Conservation (phyloP, 2,888 invertebrate species). For the Tubulanus polymorphus region DNA sequence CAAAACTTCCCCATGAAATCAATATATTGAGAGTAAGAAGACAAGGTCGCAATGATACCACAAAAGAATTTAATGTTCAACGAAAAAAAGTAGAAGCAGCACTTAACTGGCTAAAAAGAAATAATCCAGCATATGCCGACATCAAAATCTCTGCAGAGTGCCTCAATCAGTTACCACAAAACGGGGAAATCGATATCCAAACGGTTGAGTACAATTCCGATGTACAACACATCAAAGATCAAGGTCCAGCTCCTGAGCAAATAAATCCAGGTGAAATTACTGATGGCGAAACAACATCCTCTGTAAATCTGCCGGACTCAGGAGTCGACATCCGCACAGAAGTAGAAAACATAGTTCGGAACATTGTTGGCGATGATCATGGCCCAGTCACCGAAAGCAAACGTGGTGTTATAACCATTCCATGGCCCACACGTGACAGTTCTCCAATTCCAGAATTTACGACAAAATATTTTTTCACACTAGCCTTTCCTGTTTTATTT, state of each 20-base stretch:
- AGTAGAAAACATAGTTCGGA: constrained; percentile 10
- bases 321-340: constrained; percentile 7
- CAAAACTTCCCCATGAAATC: background rate
- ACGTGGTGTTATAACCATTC: constrained; percentile 11
- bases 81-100: background rate
- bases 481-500: constrained; percentile 23
- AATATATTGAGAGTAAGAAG: background rate
- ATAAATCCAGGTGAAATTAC: constrained; percentile 6
- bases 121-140: constrained; percentile 6
- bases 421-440: constrained; percentile 15
- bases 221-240: constrained; percentile 1
- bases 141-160: constrained; percentile 14
- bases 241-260: constrained; percentile 18
- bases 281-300: constrained; percentile 11
- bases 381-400: constrained; percentile 2
- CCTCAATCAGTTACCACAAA: constrained; percentile 9
- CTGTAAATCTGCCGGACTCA: constrained; percentile 9
- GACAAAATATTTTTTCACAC: constrained; percentile 18
- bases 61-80: background rate
- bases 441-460: constrained; percentile 17
- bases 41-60: background rate
- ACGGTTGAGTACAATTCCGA: background rate
- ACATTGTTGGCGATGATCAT: background rate
- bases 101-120: background rate
- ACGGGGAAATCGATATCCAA: constrained; percentile 10